Percentiles rank a stretch among this genome's conserved stretches.
These are phyloP conservation scores for Cichladusa arquata DNA, from an alignment of 2,113 vertebrate species.

Conservation along the genomic window DNA sequence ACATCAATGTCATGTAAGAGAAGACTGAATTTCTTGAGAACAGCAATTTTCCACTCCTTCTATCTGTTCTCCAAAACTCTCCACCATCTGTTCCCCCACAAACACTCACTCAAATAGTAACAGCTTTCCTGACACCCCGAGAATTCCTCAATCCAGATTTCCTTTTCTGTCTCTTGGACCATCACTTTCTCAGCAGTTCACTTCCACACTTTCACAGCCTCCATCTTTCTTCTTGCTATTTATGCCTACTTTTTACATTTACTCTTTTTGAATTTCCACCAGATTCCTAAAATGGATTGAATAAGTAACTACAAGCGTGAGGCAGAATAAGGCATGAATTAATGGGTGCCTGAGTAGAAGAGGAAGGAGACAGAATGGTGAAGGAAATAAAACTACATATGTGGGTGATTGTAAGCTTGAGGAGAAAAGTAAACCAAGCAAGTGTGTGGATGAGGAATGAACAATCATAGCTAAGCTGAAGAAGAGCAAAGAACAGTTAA, in stretches of 20 bases:
- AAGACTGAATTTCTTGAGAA: neutral
- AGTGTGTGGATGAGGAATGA: slow-evolving; percentile 6
- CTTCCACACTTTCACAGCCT: neutral
- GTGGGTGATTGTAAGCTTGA: neutral
- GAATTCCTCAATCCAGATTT: neutral
- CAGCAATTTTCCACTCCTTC: neutral
- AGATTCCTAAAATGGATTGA: neutral
- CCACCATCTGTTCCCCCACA: neutral
- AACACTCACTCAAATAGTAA: neutral
- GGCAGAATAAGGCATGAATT: neutral
- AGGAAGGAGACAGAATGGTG: neutral
- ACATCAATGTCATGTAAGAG: neutral
- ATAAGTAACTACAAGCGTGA: neutral
- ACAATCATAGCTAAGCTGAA: neutral
- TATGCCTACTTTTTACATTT: neutral
- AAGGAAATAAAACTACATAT: neutral
- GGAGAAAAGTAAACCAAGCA: neutral
- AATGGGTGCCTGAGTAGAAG: neutral
- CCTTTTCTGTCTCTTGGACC: neutral
- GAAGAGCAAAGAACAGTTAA: neutral
- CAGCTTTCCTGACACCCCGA: neutral
- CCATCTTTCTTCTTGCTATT: neutral
- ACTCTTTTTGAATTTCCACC: neutral
- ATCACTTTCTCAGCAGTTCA: neutral
- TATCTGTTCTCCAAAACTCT: neutral